A percentile compares a stretch with the other conserved stretches of the same genome.
Conservation (phyloP, 2,113 vertebrate species). For the Erythrolamprus reginae region DNA sequence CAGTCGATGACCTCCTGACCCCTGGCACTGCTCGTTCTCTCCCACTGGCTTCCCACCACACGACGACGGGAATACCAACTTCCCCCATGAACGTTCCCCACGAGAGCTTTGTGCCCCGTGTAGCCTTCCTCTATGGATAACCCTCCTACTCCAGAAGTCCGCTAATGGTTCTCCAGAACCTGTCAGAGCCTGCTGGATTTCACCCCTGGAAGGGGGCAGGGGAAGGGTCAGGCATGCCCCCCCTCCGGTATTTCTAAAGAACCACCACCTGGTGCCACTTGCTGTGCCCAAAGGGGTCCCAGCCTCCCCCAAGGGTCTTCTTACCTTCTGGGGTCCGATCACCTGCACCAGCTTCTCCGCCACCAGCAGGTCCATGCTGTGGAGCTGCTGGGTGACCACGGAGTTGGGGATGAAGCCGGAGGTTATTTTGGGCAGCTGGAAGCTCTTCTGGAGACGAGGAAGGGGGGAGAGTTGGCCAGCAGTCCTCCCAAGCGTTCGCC, state of each 20-base stretch:
- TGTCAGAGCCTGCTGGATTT: too few relatives aligned
- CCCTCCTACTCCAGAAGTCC: too few relatives aligned
- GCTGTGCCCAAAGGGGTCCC: neutral
- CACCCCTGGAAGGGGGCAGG: neutral
- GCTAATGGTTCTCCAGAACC: too few relatives aligned
- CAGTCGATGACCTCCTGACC: too few relatives aligned
- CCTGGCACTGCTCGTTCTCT: too few relatives aligned
- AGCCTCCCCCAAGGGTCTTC: neutral
- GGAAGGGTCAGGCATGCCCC: neutral
- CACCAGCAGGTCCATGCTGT: neutral
- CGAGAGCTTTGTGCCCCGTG: too few relatives aligned
- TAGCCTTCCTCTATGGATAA: too few relatives aligned
- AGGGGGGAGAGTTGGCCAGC: too few relatives aligned
- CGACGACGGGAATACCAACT: too few relatives aligned
- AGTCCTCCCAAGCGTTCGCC: neutral
- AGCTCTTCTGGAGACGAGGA: neutral
- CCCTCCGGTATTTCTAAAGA: neutral
- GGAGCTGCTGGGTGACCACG: slow-evolving; percentile 20
- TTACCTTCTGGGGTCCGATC: neutral
- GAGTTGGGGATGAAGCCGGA: slow-evolving; percentile 47
- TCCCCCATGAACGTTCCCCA: too few relatives aligned
- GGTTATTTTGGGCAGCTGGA: neutral
- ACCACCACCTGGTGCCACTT: neutral
- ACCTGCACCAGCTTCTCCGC: neutral
- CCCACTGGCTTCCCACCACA: too few relatives aligned